Base-by-base conservation (phyloP, 2,888 invertebrate species). In the Syrista parreyssii region DNA sequence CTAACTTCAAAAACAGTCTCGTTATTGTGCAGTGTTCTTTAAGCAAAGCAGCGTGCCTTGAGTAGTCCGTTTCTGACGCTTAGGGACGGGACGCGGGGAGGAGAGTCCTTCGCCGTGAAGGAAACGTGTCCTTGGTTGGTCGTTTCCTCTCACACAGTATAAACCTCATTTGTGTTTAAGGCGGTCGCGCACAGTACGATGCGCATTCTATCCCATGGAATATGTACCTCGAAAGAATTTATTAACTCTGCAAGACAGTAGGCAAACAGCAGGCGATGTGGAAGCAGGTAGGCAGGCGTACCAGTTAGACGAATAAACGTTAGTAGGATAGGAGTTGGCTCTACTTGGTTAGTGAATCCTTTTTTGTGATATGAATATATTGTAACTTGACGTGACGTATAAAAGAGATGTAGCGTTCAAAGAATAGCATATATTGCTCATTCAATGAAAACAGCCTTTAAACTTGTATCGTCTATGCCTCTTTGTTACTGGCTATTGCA, bases 401-500 rank as follows among this genome's bases (percentile, higher is more conserved):
- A 36, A 36, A 12, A 12, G 4, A 36, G 36, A 12, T 4, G 40
- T 40, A 40, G 15, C 40, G 4, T 40, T 4, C 40, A 6, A 6
- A 40, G 40, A 15, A 40, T 4, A 40, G 40, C 40, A 6, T 40
- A 6, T 15, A 40, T 40, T 15, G 15, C 6, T 15, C 15, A 6
- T 15, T 6, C 15, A 6, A 40, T 40, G 15, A 4, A 15, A 15
- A 40, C 40, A 15, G 15, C 15, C 40, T 40, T 40, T 40, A 40
- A 40, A 40, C 15, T 40, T 34, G 68, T 74, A 30, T 76, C 36
- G 36, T 68, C 73, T 68, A 76, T 78, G 81, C 80, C 78, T 83
- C 83, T 83, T 84, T 83, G 84, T 84, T 84, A 81, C 80, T 80
- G 79, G 83, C 83, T 79, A 78, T 83, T 77, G 83, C 83, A 82